Base-by-base conservation (phyloP, 2,113 vertebrate genomes). In the Rana temporaria region DNA sequence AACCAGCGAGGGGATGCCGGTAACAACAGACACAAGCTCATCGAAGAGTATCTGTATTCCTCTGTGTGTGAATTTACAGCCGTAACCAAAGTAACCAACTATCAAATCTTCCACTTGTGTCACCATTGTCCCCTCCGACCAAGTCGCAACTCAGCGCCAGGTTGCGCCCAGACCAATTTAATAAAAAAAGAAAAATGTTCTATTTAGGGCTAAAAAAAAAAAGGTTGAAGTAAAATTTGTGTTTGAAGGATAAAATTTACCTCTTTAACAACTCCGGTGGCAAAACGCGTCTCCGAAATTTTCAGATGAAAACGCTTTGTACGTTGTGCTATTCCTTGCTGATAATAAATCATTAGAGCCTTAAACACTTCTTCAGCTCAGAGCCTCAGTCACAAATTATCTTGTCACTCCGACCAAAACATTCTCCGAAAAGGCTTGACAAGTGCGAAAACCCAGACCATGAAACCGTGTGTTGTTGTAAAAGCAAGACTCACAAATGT, bases 401-500 rank as follows among this genome's bases (percentile, higher is more conserved):
- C 94, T 95, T 94, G 92, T 95, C 94, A 95, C 93, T 94, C 92
- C 93, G 93, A 93, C 93, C 93, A 94, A 94, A 95, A 95, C 93
- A 95, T 95, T 95, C 92, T 93, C 93, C 92, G 88, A 94, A 94
- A 94, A 94, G 92, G 92, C 94, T 92, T 95, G 94, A 94, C 94
- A 95, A 95, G 93, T 94, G 93, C 93, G 94, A 93, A 95, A 94
- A 95, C 90, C 94, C 93, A 95, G 94, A 94, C 94, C 93, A 94
- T 94, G 92, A 95, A 95, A 95, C 94, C 93, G 94, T 94, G 94
- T 95, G 93, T 94, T 95, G 94, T 95, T 95, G 92, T 94, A 93
- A 95, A 94, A 93, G 93, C 92, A 93, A 92, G 91, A 94, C 93
- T 95, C 93, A 94, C 93, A 94, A 93, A 95, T 94, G 93, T 95